phyloP scores from a whole-genome alignment of 2,113 vertebrate genomes.

The Leptobrachium ailaonicum region DNA sequence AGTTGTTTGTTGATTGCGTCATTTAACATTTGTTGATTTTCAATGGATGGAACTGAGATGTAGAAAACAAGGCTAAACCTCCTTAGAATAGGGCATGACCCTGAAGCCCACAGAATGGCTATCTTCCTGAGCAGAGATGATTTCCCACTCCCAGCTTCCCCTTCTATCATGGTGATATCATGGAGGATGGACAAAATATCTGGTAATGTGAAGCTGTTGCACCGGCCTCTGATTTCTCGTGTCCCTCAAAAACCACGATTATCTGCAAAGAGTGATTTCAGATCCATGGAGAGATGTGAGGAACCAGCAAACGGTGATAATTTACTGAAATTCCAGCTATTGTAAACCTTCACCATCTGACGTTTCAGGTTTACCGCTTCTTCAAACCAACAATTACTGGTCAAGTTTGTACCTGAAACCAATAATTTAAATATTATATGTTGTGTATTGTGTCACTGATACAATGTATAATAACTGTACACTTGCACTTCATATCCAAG shows the following conservation, averaged over 20 bases:
- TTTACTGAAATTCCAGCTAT: slow-evolving; percentile 38
- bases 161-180: slow-evolving; percentile 56
- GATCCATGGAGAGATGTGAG: slow-evolving; percentile 25
- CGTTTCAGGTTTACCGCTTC: slow-evolving; percentile 48
- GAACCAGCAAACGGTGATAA: slow-evolving; percentile 43
- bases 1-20: slow-evolving; percentile 48
- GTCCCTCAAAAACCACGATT: slow-evolving; percentile 51
- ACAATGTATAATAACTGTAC: no score
- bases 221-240: slow-evolving; percentile 41
- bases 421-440: background rate
- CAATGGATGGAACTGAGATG: slow-evolving; percentile 46
- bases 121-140: slow-evolving; percentile 54
- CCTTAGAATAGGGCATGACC: slow-evolving; percentile 54
- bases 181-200: slow-evolving; percentile 49
- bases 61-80: slow-evolving; percentile 61
- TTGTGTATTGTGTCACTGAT: no score
- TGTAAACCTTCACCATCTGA: slow-evolving; percentile 48
- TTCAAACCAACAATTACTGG: slow-evolving; percentile 30
- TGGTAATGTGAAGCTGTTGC: slow-evolving; percentile 39
- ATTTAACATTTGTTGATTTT: slow-evolving; percentile 44
- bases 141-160: slow-evolving; percentile 59
- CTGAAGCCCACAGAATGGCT: slow-evolving; percentile 59
- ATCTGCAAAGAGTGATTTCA: slow-evolving; percentile 47
- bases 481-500: no score
- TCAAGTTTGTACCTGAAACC: background rate